Percentiles rank a stretch among this genome's conserved stretches.
Evolutionary conservation across 2,797 vertebrate species (phyloP).

Genomic region (Thalassophryne amazonica): DNA sequence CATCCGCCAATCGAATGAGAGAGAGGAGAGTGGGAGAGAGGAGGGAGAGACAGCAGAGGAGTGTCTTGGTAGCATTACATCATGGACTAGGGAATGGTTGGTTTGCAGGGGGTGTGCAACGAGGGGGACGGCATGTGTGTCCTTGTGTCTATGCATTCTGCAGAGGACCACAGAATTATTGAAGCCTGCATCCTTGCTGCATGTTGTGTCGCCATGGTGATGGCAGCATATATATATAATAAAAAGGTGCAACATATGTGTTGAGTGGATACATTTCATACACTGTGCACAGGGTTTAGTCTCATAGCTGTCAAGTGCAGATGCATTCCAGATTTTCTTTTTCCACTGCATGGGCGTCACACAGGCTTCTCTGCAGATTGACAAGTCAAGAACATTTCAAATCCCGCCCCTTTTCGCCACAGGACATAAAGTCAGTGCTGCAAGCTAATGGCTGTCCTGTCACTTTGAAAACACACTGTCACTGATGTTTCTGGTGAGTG

Average conservation of each 20-base stretch:
- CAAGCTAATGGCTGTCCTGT: conserved; percentile 50
- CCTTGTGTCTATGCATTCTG: conserved; percentile 41
- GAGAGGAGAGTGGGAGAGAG: conserved; percentile 56
- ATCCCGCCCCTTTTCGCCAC: conserved; percentile 13
- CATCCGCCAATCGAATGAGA: conserved; percentile 68
- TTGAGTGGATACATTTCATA: conserved; percentile 13
- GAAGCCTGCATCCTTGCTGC: conserved; percentile 49
- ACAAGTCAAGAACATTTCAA: background rate
- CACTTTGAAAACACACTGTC: conserved; percentile 46
- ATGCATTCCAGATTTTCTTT: conserved; percentile 23
- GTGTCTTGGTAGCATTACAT: conserved; percentile 77
- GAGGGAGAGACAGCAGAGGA: conserved; percentile 63
- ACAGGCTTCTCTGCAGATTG: conserved; percentile 6
- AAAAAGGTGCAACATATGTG: too few species aligned
- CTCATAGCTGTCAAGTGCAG: conserved; percentile 21
- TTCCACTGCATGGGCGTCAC: background rate
- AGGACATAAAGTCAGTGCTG: conserved; percentile 19
- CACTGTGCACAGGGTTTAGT: conserved; percentile 10
- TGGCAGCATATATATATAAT: too few species aligned
- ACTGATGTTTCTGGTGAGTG: conserved; percentile 60
- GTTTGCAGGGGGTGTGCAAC: conserved; percentile 66
- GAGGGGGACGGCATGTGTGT: conserved; percentile 48
- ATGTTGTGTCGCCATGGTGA: conserved; percentile 51
- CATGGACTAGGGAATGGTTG: conserved; percentile 67
- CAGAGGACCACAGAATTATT: conserved; percentile 61